Conservation (phyloP, 2,888 invertebrate species). For the Drosophila subsilvestris region DNA sequence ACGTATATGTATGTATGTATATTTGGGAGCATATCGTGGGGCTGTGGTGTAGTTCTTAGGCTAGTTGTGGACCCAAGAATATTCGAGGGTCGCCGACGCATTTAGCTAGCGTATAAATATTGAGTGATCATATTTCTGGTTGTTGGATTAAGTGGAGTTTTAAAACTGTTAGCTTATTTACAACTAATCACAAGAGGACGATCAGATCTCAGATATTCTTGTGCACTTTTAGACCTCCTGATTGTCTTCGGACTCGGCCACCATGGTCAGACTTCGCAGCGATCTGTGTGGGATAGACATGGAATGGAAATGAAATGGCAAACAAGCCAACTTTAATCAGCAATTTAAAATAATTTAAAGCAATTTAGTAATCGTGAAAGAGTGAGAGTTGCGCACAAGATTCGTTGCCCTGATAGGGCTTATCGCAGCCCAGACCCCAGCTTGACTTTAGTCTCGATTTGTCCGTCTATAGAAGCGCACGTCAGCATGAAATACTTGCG, state of each 20-base stretch:
- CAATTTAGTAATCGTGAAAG: background rate
- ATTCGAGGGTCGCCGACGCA: conserved; percentile 41
- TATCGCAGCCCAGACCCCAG: conserved; percentile 22
- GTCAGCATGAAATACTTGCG: conserved; percentile 55
- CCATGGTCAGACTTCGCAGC: conserved; percentile 83
- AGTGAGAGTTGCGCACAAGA: conserved; percentile 9
- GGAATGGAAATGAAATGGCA: background rate
- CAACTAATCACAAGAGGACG: conserved; percentile 74
- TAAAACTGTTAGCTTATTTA: conserved; percentile 63
- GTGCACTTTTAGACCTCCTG: conserved; percentile 65
- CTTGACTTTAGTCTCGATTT: conserved; percentile 39
- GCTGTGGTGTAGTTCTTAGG: conserved; percentile 39
- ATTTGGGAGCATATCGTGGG: background rate
- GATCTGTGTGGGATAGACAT: conserved; percentile 75
- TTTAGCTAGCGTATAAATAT: conserved; percentile 44
- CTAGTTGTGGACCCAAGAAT: conserved; percentile 30
- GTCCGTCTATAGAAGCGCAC: conserved; percentile 27
- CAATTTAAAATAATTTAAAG: background rate
- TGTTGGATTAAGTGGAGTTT: conserved; percentile 44
- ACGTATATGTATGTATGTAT: no score
- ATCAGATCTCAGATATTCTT: conserved; percentile 32
- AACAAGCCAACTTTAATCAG: conserved; percentile 12
- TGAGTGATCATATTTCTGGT: conserved; percentile 37
- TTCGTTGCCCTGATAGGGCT: conserved; percentile 3
- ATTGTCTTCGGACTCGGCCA: conserved; percentile 75